Conservation (phyloP, 2,888 invertebrate genomes). For the Lampropteryx suffumata region DNA sequence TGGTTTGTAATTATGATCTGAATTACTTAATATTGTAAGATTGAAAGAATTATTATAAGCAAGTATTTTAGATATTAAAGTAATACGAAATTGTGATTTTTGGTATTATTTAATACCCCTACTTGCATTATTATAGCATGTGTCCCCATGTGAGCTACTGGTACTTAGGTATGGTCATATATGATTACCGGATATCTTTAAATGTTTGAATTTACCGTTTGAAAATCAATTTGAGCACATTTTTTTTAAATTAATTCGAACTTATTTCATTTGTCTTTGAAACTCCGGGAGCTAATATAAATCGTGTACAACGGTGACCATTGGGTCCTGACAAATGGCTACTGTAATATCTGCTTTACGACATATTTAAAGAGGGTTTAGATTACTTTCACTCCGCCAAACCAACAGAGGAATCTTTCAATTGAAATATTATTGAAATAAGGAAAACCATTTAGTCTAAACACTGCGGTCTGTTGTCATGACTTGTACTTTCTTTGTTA, state of each 20-base stretch:
- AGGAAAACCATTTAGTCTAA: constrained; percentile 40
- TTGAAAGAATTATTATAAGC: constrained; percentile 61
- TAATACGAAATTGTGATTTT: constrained; percentile 31
- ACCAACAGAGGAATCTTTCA: constrained; percentile 2
- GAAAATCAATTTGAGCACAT: too few species aligned
- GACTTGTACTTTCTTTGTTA: constrained; percentile 63
- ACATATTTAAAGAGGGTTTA: constrained; percentile 1
- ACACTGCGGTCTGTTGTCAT: constrained; percentile 50
- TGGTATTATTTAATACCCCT: constrained; percentile 33
- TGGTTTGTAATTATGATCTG: constrained; percentile 65
- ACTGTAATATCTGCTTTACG: background rate
- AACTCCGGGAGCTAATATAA: too few species aligned
- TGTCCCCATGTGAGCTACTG: too few species aligned
- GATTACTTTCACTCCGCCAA: constrained; percentile 3
- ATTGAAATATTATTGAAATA: constrained; percentile 31
- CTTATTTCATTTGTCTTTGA: too few species aligned
- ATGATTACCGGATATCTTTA: too few species aligned
- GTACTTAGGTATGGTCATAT: too few species aligned
- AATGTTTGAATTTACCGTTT: too few species aligned
- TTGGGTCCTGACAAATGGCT: too few species aligned
- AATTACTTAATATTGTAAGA: constrained; percentile 52
- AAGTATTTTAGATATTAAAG: constrained; percentile 58
- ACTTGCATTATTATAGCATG: too few species aligned
- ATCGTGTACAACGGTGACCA: too few species aligned
- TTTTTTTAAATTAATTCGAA: too few species aligned